Conservation (phyloP, 2,113 vertebrate species). For the Syrmaticus mikado region DNA sequence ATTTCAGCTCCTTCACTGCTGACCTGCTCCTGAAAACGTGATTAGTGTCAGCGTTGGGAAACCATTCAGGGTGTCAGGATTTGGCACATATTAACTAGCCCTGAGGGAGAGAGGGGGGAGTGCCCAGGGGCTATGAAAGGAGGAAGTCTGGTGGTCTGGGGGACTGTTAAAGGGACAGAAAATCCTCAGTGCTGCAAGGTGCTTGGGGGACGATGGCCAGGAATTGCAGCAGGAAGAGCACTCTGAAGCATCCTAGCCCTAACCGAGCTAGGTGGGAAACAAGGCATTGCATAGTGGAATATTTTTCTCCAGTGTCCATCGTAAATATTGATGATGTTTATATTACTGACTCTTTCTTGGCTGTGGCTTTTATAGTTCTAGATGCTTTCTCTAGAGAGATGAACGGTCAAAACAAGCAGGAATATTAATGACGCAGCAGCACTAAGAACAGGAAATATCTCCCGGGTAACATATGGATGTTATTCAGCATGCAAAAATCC, state of each 20-base stretch:
- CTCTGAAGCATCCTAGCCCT: background rate
- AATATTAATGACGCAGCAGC: background rate
- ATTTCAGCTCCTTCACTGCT: constrained; percentile 74
- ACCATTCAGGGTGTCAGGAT: constrained; percentile 75
- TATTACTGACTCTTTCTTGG: background rate
- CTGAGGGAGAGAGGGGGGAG: constrained; percentile 44
- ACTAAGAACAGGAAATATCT: constrained; percentile 16
- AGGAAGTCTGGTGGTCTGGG: constrained; percentile 64
- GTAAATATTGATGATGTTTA: constrained; percentile 33
- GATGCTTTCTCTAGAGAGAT: background rate
- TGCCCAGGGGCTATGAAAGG: constrained; percentile 48
- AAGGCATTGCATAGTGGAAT: background rate
- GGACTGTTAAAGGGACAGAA: constrained; percentile 62
- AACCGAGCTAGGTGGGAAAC: background rate
- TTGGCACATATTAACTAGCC: constrained; percentile 76
- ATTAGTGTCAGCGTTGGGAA: constrained; percentile 78
- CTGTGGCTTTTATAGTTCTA: background rate
- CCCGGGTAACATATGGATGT: background rate
- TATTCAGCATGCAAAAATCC: constrained; percentile 7
- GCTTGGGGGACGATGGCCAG: constrained; percentile 24
- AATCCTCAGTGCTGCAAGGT: constrained; percentile 32
- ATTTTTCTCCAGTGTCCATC: background rate
- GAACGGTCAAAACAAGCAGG: constrained; percentile 31
- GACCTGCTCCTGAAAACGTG: constrained; percentile 78
- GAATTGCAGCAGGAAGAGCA: background rate